Evolutionary conservation across 2,888 invertebrate genomes (phyloP).

Genomic region (Synergus gifuensis): DNA sequence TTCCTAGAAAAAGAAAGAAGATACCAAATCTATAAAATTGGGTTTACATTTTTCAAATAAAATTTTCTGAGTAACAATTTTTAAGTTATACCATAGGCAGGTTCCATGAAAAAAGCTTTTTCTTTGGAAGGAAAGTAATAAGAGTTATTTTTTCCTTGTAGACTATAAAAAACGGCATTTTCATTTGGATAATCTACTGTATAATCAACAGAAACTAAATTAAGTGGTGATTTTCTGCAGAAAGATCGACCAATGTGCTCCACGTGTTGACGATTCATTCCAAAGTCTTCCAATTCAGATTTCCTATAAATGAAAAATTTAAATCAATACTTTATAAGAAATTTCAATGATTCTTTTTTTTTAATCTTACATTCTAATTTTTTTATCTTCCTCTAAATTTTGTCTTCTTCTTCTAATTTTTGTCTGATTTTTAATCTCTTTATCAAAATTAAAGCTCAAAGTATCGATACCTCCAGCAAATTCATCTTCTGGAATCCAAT

Average conservation of each 20-base stretch:
- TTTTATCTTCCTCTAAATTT: no score
- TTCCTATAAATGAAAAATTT: no score
- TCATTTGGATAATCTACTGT: constrained; percentile 9
- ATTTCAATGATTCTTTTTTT: neutral
- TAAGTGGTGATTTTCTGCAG: neutral
- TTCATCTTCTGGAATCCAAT: neutral
- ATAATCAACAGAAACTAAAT: constrained; percentile 10
- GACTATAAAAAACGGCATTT: neutral
- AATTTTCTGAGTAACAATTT: neutral
- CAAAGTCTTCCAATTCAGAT: constrained; percentile 3
- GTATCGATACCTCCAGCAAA: neutral
- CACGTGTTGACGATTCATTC: neutral
- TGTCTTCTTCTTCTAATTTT: no score
- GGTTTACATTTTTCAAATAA: neutral
- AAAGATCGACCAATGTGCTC: constrained; percentile 1
- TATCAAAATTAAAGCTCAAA: no score
- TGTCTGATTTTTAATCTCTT: neutral
- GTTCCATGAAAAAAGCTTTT: constrained; percentile 13
- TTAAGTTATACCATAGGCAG: constrained; percentile 1
- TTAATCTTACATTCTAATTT: neutral
- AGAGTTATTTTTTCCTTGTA: constrained; percentile 9
- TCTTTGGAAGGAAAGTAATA: constrained; percentile 8
- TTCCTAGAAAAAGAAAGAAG: neutral
- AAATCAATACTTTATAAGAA: no score
- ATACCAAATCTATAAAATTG: neutral